Percentiles rank a stretch among this genome's conserved stretches.
These are phyloP conservation scores for Lamellibrachia columna DNA, from an alignment of 2,888 invertebrate genomes.

Conservation along the genomic window DNA sequence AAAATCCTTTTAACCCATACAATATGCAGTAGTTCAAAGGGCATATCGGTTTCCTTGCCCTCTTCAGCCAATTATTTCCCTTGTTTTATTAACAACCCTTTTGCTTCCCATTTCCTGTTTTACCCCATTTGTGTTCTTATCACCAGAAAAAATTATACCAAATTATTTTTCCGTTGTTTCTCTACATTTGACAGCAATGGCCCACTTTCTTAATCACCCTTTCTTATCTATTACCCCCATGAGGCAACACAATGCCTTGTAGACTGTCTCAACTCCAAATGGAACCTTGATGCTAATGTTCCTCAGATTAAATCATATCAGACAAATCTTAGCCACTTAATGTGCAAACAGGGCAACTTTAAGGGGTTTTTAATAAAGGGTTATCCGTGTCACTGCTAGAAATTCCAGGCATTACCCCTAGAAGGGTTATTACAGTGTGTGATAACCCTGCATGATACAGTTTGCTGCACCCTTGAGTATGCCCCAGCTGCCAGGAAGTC, in stretches of 20 bases:
- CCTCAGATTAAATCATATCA: not conserved
- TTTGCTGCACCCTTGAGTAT: not conserved
- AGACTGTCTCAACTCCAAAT: not conserved
- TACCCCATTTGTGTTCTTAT: too few species aligned
- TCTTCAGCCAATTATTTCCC: too few species aligned
- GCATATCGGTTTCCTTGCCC: too few species aligned
- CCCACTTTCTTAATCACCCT: not conserved
- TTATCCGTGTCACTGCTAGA: not conserved
- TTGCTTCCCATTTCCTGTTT: too few species aligned
- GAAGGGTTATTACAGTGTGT: not conserved
- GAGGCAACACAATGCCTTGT: not conserved
- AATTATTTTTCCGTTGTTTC: too few species aligned
- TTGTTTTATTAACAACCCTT: too few species aligned
- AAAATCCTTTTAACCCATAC: too few species aligned
- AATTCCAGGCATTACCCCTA: not conserved
- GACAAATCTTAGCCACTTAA: not conserved
- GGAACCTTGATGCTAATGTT: not conserved
- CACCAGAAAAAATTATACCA: too few species aligned
- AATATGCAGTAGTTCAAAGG: too few species aligned
- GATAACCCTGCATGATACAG: not conserved
- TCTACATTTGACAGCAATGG: not conserved
- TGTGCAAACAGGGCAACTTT: not conserved
- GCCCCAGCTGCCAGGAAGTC: not conserved
- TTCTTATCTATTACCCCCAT: not conserved
- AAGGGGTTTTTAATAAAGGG: slow-evolving; percentile 1